These are phyloP conservation scores for Colistium nudipinnis DNA, from an alignment of 2,113 vertebrate species.

Conservation along the genomic window DNA sequence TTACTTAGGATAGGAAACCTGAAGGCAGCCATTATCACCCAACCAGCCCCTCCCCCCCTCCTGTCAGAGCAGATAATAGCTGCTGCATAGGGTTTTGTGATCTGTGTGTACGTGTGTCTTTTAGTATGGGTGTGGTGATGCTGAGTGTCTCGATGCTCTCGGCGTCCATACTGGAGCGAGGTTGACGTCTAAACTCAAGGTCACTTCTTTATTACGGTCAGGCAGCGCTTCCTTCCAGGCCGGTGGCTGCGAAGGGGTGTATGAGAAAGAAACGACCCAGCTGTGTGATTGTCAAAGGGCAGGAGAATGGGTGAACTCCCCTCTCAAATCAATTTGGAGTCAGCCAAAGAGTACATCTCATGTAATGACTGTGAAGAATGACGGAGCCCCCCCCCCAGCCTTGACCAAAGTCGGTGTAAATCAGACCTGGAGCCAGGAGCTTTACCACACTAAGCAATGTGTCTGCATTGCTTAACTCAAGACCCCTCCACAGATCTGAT, in stretches of 20 bases:
- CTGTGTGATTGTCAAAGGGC: slow-evolving; percentile 47
- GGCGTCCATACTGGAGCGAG: slow-evolving; percentile 30
- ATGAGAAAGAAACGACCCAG: slow-evolving; percentile 62
- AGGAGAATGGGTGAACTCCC: slow-evolving; percentile 45
- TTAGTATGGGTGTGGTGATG: slow-evolving; percentile 26
- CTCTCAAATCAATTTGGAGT: slow-evolving; percentile 52
- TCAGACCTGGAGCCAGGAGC: slow-evolving; percentile 53
- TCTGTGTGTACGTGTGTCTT: slow-evolving; percentile 13
- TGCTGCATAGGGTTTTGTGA: slow-evolving; percentile 20
- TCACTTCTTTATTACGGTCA: slow-evolving; percentile 58
- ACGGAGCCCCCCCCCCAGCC: slow-evolving; percentile 34
- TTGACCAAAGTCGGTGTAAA: slow-evolving; percentile 60
- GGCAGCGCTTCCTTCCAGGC: slow-evolving; percentile 35
- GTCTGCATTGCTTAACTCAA: slow-evolving; percentile 57
- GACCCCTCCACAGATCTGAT: slow-evolving; percentile 43
- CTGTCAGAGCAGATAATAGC: slow-evolving; percentile 47
- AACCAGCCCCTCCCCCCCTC: slow-evolving; percentile 5
- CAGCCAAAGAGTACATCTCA: slow-evolving; percentile 43
- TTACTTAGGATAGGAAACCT: slow-evolving; percentile 21
- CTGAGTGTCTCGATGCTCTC: slow-evolving; percentile 35
- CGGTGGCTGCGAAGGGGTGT: slow-evolving; percentile 13
- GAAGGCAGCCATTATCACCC: slow-evolving; percentile 24
- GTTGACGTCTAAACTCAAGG: slow-evolving; percentile 63
- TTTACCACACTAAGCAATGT: slow-evolving; percentile 45
- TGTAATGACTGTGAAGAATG: slow-evolving; percentile 49